Conservation (phyloP, 2,797 vertebrate species). For the Paratrypauchen microcephalus region DNA sequence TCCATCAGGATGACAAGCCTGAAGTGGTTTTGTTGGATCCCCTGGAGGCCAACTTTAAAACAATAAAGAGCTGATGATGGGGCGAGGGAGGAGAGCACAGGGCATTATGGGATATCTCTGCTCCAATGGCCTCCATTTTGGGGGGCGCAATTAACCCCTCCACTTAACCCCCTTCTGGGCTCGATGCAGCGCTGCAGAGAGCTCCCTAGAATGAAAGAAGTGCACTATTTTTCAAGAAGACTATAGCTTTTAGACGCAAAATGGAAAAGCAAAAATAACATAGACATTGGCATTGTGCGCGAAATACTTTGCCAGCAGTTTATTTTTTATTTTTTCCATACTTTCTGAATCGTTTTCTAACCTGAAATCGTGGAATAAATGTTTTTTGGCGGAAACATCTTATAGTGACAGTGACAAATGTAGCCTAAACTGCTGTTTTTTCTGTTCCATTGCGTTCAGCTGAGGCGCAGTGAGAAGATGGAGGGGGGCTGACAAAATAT, state of each 20-base stretch:
- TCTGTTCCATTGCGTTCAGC: conserved; percentile 21
- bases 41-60: conserved; percentile 47
- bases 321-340: conserved; percentile 2
- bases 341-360: conserved; percentile 37
- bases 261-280: conserved; percentile 29
- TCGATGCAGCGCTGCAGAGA: conserved; percentile 19
- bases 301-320: not conserved
- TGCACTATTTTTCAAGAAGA: conserved; percentile 6
- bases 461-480: conserved; percentile 23
- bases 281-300: conserved; percentile 23
- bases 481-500: conserved; percentile 16
- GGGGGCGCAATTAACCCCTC: conserved; percentile 67
- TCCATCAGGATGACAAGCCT: conserved; percentile 9
- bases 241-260: not conserved
- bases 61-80: conserved; percentile 51
- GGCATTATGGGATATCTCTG: conserved; percentile 48
- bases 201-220: conserved; percentile 12
- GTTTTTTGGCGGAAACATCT: conserved; percentile 38
- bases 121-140: conserved; percentile 54
- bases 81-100: conserved; percentile 42
- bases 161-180: conserved; percentile 65
- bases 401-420: conserved; percentile 32
- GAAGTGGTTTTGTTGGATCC: conserved; percentile 34
- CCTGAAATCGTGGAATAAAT: conserved; percentile 31
- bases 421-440: conserved; percentile 21